Conservation (phyloP, 2,797 vertebrate species). For the Acridotheres tristis region DNA sequence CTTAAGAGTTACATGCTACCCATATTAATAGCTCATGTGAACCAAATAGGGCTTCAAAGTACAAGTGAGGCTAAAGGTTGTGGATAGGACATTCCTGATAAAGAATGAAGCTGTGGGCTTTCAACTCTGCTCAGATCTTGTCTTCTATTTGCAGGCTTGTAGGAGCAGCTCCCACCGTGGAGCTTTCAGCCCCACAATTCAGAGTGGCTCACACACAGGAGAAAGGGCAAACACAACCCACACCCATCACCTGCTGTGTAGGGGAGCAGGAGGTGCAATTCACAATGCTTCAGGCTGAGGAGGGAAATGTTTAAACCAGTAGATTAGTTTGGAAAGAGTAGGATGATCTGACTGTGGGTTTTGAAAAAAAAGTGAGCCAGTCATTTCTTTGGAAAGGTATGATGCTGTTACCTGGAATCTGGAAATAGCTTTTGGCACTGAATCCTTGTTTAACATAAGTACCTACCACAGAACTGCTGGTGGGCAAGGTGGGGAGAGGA, state of each 20-base stretch:
- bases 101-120: background rate
- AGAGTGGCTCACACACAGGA: background rate
- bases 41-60: background rate
- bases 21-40: background rate
- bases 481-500: constrained; percentile 16
- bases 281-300: background rate
- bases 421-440: constrained; percentile 8
- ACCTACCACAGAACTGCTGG: constrained; percentile 46
- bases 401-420: background rate
- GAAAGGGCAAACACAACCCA: background rate
- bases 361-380: background rate
- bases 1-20: background rate
- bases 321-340: background rate
- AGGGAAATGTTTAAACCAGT: background rate
- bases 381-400: constrained; percentile 6
- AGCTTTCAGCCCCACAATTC: background rate
- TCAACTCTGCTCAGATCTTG: background rate
- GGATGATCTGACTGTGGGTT: background rate
- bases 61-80: background rate
- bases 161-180: background rate
- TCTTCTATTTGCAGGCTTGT: background rate
- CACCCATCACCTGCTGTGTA: background rate
- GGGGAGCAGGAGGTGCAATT: background rate
- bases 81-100: background rate
- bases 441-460: background rate